Base-by-base conservation (phyloP, 2,888 invertebrate species). In the Chaetoderma sp. region DNA sequence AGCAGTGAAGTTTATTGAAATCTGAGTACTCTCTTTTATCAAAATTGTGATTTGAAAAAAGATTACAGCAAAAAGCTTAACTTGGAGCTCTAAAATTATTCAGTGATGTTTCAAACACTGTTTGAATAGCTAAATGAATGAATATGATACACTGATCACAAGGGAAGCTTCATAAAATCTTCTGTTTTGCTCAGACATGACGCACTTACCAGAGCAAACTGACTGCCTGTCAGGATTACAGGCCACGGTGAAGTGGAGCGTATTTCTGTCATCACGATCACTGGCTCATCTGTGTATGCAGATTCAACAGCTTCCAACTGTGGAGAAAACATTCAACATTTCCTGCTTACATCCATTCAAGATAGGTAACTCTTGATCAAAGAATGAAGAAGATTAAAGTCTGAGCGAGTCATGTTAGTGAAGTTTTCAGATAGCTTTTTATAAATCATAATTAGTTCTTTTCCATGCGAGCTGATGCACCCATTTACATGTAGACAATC, bases 201-300 rank as follows among this genome's bases (percentile, higher is more conserved):
- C 10, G 8, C 10, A 47, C 72, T 72, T 68, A 86, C 86, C 81
- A 85, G 70, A 32, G 77, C 66, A 8, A 85, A 60, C n/a, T 73
- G 67, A 65, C 82, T 82, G 57, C 79, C 78, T 49, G 79, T 72
- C 32, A 86, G 76, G 52, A 78, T 74, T 6, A 86, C 65, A 4
- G 85, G 78, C 80, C 86, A 83, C 4, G 86, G 83, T n/a, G 86
- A 85, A 1, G 78, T 78, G 67, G 84, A 86, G 16, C 75, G 75
- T 28, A 86, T 71, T 63, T 86, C 86, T 10, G 81, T 76, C 67
- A 82, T 76, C 58, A 86, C 60, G 45, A 87, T 73, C 75, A 86
- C 86, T 27, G 85, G 83, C 64, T 86, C 86, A 62, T 86, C 85
- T 6, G 81, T 77, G 68, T 84, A 80, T 2, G 86, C 77, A 6